Percentiles rank a stretch among this genome's conserved stretches.
These are phyloP conservation scores for Microctenopoma stevenorrisi DNA, from an alignment of 2,797 vertebrate species.

Conservation along the genomic window DNA sequence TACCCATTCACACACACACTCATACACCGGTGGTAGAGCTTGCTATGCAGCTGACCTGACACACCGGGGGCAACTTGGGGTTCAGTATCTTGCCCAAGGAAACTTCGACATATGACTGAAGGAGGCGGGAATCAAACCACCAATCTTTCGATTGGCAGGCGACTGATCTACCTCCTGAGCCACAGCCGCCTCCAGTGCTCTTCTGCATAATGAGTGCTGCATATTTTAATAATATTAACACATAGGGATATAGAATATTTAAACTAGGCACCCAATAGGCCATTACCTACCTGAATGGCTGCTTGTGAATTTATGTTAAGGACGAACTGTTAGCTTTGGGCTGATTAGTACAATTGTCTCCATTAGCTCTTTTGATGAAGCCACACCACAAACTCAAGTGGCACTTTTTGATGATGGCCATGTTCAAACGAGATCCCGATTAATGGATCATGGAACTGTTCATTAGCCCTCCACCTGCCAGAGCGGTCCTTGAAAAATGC, in stretches of 20 bases:
- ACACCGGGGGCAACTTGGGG: no score
- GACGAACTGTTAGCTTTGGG: constrained; percentile 62
- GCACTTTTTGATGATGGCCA: constrained; percentile 61
- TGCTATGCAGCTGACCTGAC: no score
- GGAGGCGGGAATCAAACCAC: no score
- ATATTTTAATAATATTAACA: constrained; percentile 24
- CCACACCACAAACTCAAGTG: constrained; percentile 63
- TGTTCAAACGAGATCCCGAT: constrained; percentile 70
- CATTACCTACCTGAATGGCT: constrained; percentile 42
- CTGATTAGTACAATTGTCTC: constrained; percentile 73
- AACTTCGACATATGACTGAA: no score
- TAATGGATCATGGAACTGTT: constrained; percentile 79
- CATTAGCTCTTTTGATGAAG: constrained; percentile 66
- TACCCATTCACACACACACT: no score
- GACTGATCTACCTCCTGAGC: no score
- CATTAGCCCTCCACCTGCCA: constrained; percentile 75
- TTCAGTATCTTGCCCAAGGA: no score
- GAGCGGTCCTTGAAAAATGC: constrained; percentile 68
- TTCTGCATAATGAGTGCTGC: constrained; percentile 11
- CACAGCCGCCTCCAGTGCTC: neutral
- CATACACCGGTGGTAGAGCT: no score
- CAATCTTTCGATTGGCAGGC: no score
- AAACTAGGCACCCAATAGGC: constrained; percentile 21
- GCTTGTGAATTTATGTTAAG: constrained; percentile 33
- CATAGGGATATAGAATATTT: constrained; percentile 27